A percentile compares a stretch with the other conserved stretches of the same genome.
Evolutionary conservation across 2,797 vertebrate genomes (phyloP).

Genomic region (Pempheris klunzingeri): DNA sequence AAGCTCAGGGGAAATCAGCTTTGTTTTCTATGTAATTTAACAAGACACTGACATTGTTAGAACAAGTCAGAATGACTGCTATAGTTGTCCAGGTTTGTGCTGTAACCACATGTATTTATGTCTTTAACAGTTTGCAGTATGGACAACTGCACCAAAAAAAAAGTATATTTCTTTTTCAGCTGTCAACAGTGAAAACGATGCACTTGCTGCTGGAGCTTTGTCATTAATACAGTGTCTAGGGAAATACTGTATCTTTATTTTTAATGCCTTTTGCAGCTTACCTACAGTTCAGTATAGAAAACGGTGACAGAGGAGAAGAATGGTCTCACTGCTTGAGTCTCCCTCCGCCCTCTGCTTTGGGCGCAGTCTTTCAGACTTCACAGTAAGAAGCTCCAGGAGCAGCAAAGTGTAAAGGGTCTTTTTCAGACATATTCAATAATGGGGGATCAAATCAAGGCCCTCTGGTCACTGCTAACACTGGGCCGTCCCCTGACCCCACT

Average conservation of each 20-base stretch:
- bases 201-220: background rate
- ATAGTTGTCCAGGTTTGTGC: no score
- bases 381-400: background rate
- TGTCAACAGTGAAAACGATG: background rate
- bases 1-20: background rate
- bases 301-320: background rate
- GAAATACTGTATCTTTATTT: background rate
- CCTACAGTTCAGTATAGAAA: background rate
- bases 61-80: background rate
- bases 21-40: background rate
- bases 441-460: slow-evolving; percentile 9
- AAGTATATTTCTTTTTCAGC: no score
- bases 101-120: background rate
- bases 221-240: background rate
- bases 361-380: background rate
- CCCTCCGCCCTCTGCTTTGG: background rate
- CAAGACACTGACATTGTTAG: background rate
- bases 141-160: background rate
- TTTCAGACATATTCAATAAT: slow-evolving; percentile 17
- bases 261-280: background rate
- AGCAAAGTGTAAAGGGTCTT: slow-evolving; percentile 23
- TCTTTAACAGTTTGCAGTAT: no score
- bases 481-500: slow-evolving; percentile 16
- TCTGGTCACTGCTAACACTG: slow-evolving; percentile 7
- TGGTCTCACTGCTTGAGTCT: background rate